phyloP scores from a whole-genome alignment of 2,797 vertebrate species.

The Cephalopachus bancanus region DNA sequence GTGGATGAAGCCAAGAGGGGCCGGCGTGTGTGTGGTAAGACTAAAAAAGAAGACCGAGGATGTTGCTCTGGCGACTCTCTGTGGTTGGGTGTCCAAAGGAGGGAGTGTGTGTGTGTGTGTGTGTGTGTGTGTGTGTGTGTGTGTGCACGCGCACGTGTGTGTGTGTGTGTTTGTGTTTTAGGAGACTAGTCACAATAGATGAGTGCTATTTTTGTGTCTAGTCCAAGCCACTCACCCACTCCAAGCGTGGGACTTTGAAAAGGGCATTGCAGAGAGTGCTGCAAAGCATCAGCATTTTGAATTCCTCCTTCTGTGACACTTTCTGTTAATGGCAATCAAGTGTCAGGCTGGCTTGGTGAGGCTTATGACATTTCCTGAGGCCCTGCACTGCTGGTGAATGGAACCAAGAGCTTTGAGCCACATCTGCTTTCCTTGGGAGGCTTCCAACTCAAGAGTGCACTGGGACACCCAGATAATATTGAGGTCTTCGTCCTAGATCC shows the following conservation, averaged over 20 bases:
- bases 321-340: neutral
- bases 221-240: neutral
- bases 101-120: neutral
- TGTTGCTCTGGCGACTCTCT: neutral
- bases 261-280: neutral
- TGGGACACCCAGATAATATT: neutral
- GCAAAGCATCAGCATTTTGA: neutral
- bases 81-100: neutral
- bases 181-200: neutral
- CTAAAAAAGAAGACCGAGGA: neutral
- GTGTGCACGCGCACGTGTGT: neutral
- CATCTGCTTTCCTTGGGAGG: constrained; percentile 31
- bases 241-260: neutral
- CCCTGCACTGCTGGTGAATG: neutral
- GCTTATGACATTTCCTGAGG: neutral
- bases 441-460: neutral
- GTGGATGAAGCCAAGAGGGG: neutral
- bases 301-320: neutral
- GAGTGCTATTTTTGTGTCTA: neutral
- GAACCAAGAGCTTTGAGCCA: neutral
- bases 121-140: neutral
- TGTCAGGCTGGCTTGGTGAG: neutral
- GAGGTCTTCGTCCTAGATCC: neutral
- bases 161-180: neutral
- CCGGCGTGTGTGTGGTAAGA: neutral